phyloP scores from a whole-genome alignment of 2,888 invertebrate species.

The Limnephilus lunatus region DNA sequence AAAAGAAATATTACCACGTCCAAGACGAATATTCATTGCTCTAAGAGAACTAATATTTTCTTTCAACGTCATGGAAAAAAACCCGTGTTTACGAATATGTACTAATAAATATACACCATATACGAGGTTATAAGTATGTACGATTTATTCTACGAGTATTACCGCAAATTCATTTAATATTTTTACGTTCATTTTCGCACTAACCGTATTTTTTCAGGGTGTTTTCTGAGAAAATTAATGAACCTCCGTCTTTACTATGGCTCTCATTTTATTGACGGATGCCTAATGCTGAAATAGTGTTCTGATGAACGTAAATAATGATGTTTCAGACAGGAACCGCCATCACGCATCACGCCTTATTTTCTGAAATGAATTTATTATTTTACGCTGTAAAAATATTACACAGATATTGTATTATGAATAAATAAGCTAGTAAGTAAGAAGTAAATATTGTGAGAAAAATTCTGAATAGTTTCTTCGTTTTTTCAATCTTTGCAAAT shows the following conservation, averaged over 20 bases:
- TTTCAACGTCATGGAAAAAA: background rate
- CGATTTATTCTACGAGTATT: background rate
- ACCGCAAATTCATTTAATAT: background rate
- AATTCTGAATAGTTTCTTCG: too few species aligned
- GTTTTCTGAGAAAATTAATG: constrained; percentile 12
- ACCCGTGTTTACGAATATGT: background rate
- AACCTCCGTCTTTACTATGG: background rate
- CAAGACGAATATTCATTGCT: constrained; percentile 30
- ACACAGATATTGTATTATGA: background rate
- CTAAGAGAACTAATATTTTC: background rate
- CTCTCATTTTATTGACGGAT: background rate
- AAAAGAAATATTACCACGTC: constrained; percentile 54
- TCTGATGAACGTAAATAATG: constrained; percentile 2
- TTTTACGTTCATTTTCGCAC: background rate
- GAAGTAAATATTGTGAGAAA: too few species aligned
- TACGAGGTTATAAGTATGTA: too few species aligned
- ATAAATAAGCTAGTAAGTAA: too few species aligned
- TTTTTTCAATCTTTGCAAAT: too few species aligned
- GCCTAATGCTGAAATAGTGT: background rate
- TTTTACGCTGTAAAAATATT: background rate
- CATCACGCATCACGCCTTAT: background rate
- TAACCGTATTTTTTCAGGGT: background rate
- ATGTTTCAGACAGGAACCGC: background rate
- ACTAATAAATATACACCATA: background rate
- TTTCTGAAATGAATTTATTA: background rate